Base-by-base conservation (phyloP, 2,113 vertebrate species). In the Hippocampus zosterae region DNA sequence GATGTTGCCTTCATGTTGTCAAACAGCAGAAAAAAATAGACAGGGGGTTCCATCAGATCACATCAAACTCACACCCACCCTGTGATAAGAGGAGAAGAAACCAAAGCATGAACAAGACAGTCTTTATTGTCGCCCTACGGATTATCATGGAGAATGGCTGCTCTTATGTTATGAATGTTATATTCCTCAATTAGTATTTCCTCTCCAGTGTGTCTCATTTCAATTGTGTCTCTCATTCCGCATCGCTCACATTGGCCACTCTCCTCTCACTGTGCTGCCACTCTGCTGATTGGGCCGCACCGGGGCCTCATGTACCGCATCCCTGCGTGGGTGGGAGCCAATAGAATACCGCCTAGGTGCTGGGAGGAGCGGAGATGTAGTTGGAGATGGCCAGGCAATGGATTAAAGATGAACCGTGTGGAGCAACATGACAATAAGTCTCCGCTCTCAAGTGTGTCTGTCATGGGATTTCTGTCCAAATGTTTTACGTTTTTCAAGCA, bases 341-440 rank as follows among this genome's bases (percentile, higher is more conserved):
- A 62, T 25, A 73, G 53, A 76, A 67, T 71, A 77, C 64, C 69
- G 77, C 56, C 69, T 65, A 57, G 48, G 44, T 76, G 69, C 63
- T 0, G 53, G 66, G 50, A 57, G 52, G 33, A 16, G 56, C 27
- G 44, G 42, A 0, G 33, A 59, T 66, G 40, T 42, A 23, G 65
- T 46, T 42, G 25, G 33, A 33, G 59, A 42, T 16, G 42, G 67
- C 67, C 69, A 82, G 77, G 70, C 53, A 78, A 74, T 75, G 80
- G 85, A 86, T 85, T 90, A 86, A 64, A 88, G 74, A 86, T 82
- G 71, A 88, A 84, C 80, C 78, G 79, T 81, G 79, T 81, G 79
- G 77, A 79, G 82, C 80, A 81, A 74, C 68, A 79, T 77, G 74
- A 85, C 87, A 83, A 82, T 84, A 81, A 83, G 81, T 84, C 72